phyloP scores from a whole-genome alignment of 1,140 invertebrate species.

The Halyomorpha halys region DNA sequence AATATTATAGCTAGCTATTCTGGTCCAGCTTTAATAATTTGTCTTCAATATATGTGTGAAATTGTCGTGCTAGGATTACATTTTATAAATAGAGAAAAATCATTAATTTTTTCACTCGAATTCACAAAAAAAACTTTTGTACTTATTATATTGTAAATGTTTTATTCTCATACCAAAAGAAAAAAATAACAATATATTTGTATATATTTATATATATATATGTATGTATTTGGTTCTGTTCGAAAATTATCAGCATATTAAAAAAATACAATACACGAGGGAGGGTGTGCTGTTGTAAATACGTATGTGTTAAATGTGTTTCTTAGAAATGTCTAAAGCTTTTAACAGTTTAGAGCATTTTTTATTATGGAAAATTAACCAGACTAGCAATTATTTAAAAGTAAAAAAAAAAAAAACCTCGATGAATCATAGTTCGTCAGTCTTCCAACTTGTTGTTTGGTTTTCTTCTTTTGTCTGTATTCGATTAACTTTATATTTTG shows the following conservation, averaged over 20 bases:
- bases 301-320: constrained; percentile 7
- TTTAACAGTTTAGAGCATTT: constrained; percentile 16
- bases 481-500: background rate
- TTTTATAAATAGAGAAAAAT: constrained; percentile 1
- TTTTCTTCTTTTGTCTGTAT: constrained; percentile 4
- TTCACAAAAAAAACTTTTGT: constrained; percentile 1
- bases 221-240: background rate
- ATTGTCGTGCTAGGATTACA: constrained; percentile 4
- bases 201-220: no score
- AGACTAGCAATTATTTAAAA: constrained; percentile 1
- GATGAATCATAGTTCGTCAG: constrained; percentile 4
- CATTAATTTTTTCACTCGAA: no score
- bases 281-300: constrained; percentile 12
- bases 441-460: constrained; percentile 14
- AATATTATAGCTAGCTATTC: constrained; percentile 1
- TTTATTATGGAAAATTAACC: background rate
- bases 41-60: constrained; percentile 12
- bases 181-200: no score
- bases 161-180: constrained; percentile 4
- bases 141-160: constrained; percentile 1
- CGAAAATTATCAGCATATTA: background rate
- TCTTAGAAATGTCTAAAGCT: constrained; percentile 14
- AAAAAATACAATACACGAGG: constrained; percentile 1
- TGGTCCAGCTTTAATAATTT: constrained; percentile 15
- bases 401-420: background rate